Conservation (phyloP, 2,113 vertebrate species). For the Ailurus styani region DNA sequence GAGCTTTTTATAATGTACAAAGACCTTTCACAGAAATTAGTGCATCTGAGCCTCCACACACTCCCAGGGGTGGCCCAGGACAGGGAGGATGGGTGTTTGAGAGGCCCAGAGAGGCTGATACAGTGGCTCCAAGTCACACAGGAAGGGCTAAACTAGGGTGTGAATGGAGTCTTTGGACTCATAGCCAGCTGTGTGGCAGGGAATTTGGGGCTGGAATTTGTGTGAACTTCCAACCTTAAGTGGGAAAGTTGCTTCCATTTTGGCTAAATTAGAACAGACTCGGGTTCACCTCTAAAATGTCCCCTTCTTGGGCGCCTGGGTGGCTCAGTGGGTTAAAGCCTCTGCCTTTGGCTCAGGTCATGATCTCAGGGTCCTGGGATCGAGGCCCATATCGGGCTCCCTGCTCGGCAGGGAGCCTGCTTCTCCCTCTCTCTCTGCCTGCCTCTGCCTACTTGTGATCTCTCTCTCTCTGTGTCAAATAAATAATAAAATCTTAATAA, state of each 20-base stretch:
- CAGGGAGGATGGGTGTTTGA: not conserved
- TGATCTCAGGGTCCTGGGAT: too few relatives aligned
- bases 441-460: too few relatives aligned
- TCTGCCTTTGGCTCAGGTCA: too few relatives aligned
- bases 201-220: not conserved
- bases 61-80: not conserved
- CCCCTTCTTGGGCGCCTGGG: too few relatives aligned
- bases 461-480: too few relatives aligned
- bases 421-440: too few relatives aligned
- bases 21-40: not conserved
- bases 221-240: not conserved
- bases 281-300: not conserved
- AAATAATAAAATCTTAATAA: too few relatives aligned
- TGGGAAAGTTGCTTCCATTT: not conserved
- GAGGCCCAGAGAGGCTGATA: not conserved
- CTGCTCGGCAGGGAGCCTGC: too few relatives aligned
- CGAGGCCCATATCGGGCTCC: too few relatives aligned
- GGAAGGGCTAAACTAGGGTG: not conserved
- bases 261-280: not conserved
- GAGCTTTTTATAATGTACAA: conserved; percentile 32
- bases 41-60: not conserved
- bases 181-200: not conserved
- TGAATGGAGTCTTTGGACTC: not conserved
- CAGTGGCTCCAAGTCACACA: not conserved
- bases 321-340: too few relatives aligned